phyloP scores from a whole-genome alignment of 92 coral and sea anemone species.

The Palythoa grandis region DNA sequence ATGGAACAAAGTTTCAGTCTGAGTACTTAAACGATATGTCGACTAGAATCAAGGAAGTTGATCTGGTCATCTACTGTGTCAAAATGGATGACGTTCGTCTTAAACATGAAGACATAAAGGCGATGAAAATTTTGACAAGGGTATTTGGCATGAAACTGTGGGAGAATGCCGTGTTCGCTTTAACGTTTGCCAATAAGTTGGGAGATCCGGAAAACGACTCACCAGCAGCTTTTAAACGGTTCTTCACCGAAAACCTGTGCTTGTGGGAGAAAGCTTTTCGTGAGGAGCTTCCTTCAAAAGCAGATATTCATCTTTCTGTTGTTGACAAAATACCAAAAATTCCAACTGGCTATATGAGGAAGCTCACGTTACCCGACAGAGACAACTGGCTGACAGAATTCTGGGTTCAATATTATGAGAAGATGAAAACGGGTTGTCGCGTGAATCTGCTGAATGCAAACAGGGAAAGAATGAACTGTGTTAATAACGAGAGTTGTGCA shows the following conservation, averaged over 20 bases:
- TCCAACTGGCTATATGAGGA: slow-evolving; percentile 11
- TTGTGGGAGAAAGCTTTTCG: slow-evolving; percentile 26
- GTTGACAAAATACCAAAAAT: slow-evolving; percentile 12
- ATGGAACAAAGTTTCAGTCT: slow-evolving; percentile 16
- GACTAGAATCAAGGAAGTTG: background rate
- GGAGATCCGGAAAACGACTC: slow-evolving; percentile 46
- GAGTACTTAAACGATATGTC: slow-evolving; percentile 30
- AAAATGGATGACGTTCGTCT: slow-evolving; percentile 54
- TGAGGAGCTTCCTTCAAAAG: background rate
- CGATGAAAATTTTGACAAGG: slow-evolving; percentile 38
- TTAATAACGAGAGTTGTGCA: too few relatives aligned
- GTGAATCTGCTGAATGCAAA: background rate
- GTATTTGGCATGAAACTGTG: slow-evolving; percentile 50
- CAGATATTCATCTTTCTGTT: background rate
- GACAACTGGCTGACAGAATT: too few relatives aligned
- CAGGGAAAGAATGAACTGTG: slow-evolving; percentile 36
- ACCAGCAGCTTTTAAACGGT: background rate
- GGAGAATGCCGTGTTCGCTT: slow-evolving; percentile 53
- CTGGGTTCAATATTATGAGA: slow-evolving; percentile 40
- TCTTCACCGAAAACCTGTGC: slow-evolving; percentile 4
- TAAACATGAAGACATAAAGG: slow-evolving; percentile 18
- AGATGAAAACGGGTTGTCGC: slow-evolving; percentile 13
- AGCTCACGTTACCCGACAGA: slow-evolving; percentile 32
- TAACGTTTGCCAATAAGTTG: slow-evolving; percentile 57
- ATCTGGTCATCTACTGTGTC: slow-evolving; percentile 52